Conservation (phyloP, 2,888 invertebrate species). For the Mellilla xanthometata region DNA sequence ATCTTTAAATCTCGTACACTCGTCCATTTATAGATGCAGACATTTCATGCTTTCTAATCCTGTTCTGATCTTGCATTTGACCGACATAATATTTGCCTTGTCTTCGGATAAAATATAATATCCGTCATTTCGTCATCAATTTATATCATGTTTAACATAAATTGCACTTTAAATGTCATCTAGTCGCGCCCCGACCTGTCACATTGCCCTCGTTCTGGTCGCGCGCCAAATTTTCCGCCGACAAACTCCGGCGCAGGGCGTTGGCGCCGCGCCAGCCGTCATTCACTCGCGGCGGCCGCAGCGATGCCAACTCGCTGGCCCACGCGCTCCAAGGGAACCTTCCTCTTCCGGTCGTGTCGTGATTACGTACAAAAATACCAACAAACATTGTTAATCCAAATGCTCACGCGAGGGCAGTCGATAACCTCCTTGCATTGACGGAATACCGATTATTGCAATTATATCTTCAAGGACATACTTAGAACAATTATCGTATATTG, state of each 20-base stretch:
- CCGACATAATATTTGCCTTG: too few species aligned
- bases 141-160: conserved; percentile 23
- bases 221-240: conserved; percentile 53
- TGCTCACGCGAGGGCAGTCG: conserved; percentile 11
- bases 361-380: conserved; percentile 23
- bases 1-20: conserved; percentile 1
- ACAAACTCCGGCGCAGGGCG: conserved; percentile 37
- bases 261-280: conserved; percentile 50
- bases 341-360: conserved; percentile 64
- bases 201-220: conserved; percentile 57
- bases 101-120: too few species aligned
- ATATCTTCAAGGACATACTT: conserved; percentile 23
- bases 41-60: too few species aligned
- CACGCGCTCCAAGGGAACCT: conserved; percentile 45
- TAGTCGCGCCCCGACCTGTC: conserved; percentile 44
- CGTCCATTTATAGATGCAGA: too few species aligned
- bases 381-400: conserved; percentile 24
- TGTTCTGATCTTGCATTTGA: too few species aligned
- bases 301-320: conserved; percentile 44
- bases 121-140: conserved; percentile 14
- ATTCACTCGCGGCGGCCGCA: conserved; percentile 49
- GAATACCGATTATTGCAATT: conserved; percentile 12
- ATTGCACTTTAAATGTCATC: conserved; percentile 28
- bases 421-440: conserved; percentile 14
- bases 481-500: too few species aligned